Evolutionary conservation across 2,888 invertebrate genomes (phyloP).

Genomic region (Mesoligia furuncula): DNA sequence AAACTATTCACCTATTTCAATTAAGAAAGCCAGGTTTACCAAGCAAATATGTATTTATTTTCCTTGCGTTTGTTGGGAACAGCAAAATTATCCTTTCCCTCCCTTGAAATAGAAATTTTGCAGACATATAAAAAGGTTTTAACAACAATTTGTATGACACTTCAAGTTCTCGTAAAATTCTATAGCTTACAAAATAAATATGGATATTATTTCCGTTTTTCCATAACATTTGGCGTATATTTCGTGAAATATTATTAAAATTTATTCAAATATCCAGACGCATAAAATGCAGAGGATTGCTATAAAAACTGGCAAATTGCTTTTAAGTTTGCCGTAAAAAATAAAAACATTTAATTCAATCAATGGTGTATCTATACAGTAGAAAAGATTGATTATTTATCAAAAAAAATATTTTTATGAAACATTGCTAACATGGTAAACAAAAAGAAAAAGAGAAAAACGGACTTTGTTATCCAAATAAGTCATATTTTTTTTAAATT

Average conservation of each 20-base stretch:
- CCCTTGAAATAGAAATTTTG: neutral
- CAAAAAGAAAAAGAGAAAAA: neutral
- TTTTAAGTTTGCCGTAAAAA: constrained; percentile 31
- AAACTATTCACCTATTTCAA: neutral
- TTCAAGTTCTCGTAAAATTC: neutral
- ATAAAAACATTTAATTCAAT: constrained; percentile 12
- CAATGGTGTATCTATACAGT: neutral
- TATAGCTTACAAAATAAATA: constrained; percentile 29
- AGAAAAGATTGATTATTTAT: constrained; percentile 9
- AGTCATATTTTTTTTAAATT: neutral
- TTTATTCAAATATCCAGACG: constrained; percentile 52
- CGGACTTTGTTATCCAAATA: neutral
- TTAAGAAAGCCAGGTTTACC: neutral
- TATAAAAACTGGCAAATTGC: constrained; percentile 28
- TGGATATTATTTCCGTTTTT: constrained; percentile 34
- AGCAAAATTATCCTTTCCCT: no score
- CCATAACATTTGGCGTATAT: constrained; percentile 17
- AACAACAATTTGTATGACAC: constrained; percentile 8
- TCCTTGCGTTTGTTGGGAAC: neutral
- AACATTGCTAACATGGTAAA: neutral
- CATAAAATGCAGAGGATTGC: constrained; percentile 43
- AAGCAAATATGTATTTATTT: neutral
- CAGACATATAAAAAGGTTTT: neutral
- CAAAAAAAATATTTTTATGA: no score
- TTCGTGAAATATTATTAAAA: constrained; percentile 40